Evolutionary conservation across 2,797 vertebrate species (phyloP), one percentile per base, ranked within the genome.

Genomic region (Anguilla pacifica): DNA sequence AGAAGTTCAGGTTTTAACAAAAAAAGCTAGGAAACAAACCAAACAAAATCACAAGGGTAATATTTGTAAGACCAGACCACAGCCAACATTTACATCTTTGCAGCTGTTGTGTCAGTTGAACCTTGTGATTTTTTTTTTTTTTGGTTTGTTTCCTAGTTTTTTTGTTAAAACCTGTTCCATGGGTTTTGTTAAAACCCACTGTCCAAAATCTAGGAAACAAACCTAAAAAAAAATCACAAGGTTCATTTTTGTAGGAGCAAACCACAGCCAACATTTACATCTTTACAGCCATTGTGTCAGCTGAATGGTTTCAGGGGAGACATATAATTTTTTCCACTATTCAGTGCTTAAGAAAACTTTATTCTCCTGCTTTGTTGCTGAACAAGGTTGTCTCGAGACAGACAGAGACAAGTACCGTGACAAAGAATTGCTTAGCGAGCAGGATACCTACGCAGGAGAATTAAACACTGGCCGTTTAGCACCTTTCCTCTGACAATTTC

Each of bases 301-400:
- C 15, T 43, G 13, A 19, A 7, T 10, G 46, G 46, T 82, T n/a
- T n/a, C 46, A 51, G 46, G 79, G 22, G 22, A 79, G 43, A 82
- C 19, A 13, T 51, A 9, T 22, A 11, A 25, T 51, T 22, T 82
- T 82, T 77, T 79, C 22, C 74, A 46, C 74, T 79, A 5, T 82
- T 82, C 46, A 82, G 9, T n/a, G 79, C 22, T n/a, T 28, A n/a
- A 51, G 10, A 82, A 49, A 82, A n/a, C 46, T 13, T 49, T 49
- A 17, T 77, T 82, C 46, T 51, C 46, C 43, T 82, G 22, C 79
- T 51, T 86, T 86, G 61, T 74, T 74, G 39, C 70, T 72, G 64
- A 86, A 86, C 46, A 46, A 25, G 67, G 31, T 17, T n/a, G 51
- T 86, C 10, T 46, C 5, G 15, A 43, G 70, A 10, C 7, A 70